Evolutionary conservation across 2,888 invertebrate species (phyloP).

Genomic region (Microctonus aethiopoides): DNA sequence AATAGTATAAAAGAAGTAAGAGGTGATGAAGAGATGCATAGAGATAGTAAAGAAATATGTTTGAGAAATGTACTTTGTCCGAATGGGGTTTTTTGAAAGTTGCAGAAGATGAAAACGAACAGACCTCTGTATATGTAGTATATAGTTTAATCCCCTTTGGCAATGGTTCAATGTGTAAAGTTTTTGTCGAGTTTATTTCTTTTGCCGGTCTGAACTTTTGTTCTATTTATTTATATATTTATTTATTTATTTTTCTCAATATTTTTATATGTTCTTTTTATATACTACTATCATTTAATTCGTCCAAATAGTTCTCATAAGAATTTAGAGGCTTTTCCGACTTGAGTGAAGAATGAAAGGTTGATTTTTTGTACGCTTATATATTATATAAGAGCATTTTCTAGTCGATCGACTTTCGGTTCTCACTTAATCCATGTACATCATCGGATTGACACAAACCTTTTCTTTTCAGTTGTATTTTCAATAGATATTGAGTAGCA

Average conservation of each 20-base stretch:
- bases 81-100: slow-evolving; percentile 40
- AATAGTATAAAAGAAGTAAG: neutral
- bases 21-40: neutral
- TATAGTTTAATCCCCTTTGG: neutral
- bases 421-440: neutral
- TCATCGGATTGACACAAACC: neutral
- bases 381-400: slow-evolving; percentile 13
- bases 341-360: too few relatives aligned
- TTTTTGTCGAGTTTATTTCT: slow-evolving; percentile 33
- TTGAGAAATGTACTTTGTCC: neutral
- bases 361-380: too few relatives aligned
- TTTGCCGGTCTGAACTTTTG: slow-evolving; percentile 14
- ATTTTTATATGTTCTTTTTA: slow-evolving; percentile 1
- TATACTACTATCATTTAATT: too few relatives aligned
- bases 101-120: slow-evolving; percentile 36
- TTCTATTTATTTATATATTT: slow-evolving; percentile 12
- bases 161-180: slow-evolving; percentile 1
- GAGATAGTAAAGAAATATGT: neutral
- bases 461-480: too few relatives aligned
- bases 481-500: too few relatives aligned
- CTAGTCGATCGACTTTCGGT: slow-evolving; percentile 22
- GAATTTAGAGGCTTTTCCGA: too few relatives aligned
- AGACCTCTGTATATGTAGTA: neutral
- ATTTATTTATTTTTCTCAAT: neutral
- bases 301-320: too few relatives aligned